phyloP scores from a whole-genome alignment of 2,113 vertebrate species.

The Dascyllus trimaculatus region DNA sequence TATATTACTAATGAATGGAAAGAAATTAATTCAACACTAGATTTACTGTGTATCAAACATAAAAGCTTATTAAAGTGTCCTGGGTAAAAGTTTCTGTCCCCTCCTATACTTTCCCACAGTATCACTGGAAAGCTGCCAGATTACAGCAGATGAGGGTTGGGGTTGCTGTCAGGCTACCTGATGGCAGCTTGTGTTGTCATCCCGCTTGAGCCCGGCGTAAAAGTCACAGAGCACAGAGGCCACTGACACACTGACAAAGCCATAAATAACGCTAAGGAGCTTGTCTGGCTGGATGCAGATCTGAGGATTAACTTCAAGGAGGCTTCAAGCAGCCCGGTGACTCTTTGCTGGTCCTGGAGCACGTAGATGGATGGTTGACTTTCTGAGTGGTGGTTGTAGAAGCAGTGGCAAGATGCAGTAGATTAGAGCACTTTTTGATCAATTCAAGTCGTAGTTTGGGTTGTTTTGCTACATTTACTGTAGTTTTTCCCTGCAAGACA shows the following conservation, averaged over 20 bases:
- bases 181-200: constrained; percentile 10
- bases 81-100: too few species aligned
- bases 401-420: background rate
- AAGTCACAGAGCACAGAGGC: constrained; percentile 27
- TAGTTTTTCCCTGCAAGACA: too few species aligned
- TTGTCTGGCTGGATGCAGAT: constrained; percentile 67
- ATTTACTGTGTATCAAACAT: too few species aligned
- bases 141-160: too few species aligned
- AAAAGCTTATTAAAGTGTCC: too few species aligned
- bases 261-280: constrained; percentile 76
- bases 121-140: too few species aligned
- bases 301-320: constrained; percentile 61
- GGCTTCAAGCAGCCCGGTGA: constrained; percentile 34
- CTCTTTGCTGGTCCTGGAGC: background rate
- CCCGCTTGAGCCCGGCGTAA: constrained; percentile 22
- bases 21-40: too few species aligned
- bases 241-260: constrained; percentile 59
- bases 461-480: too few species aligned
- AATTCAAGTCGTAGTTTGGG: too few species aligned
- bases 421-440: too few species aligned
- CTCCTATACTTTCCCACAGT: too few species aligned
- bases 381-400: constrained; percentile 6
- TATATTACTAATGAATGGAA: too few species aligned
- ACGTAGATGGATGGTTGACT: constrained; percentile 21
- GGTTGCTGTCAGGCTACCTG: background rate